These are phyloP conservation scores for Lottia gigantea DNA, from an alignment of 2,888 invertebrate species.

Conservation along the genomic window DNA sequence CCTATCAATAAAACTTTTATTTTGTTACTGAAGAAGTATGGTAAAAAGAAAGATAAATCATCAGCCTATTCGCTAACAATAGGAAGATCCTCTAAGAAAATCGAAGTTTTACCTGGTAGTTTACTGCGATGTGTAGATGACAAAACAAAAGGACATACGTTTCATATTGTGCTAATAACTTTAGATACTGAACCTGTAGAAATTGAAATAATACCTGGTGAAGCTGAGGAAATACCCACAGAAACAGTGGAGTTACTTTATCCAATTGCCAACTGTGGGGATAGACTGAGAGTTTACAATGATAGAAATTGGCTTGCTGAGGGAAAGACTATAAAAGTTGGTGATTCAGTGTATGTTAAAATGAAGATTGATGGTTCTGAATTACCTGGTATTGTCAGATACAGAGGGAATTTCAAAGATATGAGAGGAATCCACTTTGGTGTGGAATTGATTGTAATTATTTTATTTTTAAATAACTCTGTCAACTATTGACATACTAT, in stretches of 20 bases:
- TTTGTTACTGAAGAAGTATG: constrained; percentile 42
- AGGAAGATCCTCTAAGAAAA: constrained; percentile 30
- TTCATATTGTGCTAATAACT: constrained; percentile 19
- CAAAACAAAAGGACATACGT: constrained; percentile 19
- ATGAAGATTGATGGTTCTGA: constrained; percentile 47
- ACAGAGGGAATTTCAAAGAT: constrained; percentile 47
- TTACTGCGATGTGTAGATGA: constrained; percentile 36
- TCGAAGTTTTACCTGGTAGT: constrained; percentile 53
- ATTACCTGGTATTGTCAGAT: constrained; percentile 46
- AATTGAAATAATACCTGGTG: constrained; percentile 35
- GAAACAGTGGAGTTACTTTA: constrained; percentile 40
- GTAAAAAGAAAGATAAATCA: constrained; percentile 48
- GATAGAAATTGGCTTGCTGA: constrained; percentile 52
- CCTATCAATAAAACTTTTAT: constrained; percentile 35
- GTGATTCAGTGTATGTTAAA: constrained; percentile 50
- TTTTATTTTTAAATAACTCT: neutral
- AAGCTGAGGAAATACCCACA: constrained; percentile 35
- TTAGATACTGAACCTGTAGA: constrained; percentile 33
- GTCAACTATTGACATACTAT: too few relatives aligned
- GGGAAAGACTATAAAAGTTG: constrained; percentile 42
- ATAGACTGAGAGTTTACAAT: constrained; percentile 47
- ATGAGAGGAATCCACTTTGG: constrained; percentile 57
- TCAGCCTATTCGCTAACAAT: constrained; percentile 27
- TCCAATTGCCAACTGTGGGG: constrained; percentile 55
- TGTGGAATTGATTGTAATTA: constrained; percentile 52